phyloP scores from a whole-genome alignment of 2,113 vertebrate species.

The Gadus chalcogrammus region DNA sequence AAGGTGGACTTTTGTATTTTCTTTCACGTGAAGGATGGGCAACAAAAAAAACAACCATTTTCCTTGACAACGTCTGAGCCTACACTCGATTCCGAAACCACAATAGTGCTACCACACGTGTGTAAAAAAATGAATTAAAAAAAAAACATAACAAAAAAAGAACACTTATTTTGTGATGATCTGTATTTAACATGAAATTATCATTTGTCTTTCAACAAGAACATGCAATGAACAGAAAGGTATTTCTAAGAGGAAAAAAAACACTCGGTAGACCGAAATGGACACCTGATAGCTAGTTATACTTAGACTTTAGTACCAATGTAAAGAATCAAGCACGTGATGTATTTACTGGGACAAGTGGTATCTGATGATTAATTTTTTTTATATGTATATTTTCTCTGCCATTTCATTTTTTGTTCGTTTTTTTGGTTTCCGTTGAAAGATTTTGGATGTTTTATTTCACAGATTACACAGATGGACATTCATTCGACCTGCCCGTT shows the following conservation, averaged over 20 bases:
- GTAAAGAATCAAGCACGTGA: conserved; percentile 55
- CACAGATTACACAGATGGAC: background rate
- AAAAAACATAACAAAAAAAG: background rate
- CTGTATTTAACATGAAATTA: conserved; percentile 32
- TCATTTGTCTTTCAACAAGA: conserved; percentile 40
- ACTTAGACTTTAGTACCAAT: conserved; percentile 54
- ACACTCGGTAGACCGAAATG: conserved; percentile 43
- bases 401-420: conserved; percentile 23
- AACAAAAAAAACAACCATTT: background rate
- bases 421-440: conserved; percentile 35
- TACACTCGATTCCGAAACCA: conserved; percentile 20
- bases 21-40: conserved; percentile 30
- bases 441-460: conserved; percentile 16
- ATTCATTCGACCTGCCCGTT: conserved; percentile 61
- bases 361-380: conserved; percentile 31
- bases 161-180: conserved; percentile 5
- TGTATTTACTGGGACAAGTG: conserved; percentile 37
- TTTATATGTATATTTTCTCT: conserved; percentile 13
- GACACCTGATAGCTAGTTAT: conserved; percentile 50
- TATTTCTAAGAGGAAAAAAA: conserved; percentile 47
- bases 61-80: no score
- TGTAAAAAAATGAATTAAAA: conserved; percentile 23
- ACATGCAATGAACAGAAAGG: conserved; percentile 46
- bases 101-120: conserved; percentile 46
- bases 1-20: background rate